Evolutionary conservation across 2,888 invertebrate species (phyloP).

Genomic region (Synanthedon myopaeformis): DNA sequence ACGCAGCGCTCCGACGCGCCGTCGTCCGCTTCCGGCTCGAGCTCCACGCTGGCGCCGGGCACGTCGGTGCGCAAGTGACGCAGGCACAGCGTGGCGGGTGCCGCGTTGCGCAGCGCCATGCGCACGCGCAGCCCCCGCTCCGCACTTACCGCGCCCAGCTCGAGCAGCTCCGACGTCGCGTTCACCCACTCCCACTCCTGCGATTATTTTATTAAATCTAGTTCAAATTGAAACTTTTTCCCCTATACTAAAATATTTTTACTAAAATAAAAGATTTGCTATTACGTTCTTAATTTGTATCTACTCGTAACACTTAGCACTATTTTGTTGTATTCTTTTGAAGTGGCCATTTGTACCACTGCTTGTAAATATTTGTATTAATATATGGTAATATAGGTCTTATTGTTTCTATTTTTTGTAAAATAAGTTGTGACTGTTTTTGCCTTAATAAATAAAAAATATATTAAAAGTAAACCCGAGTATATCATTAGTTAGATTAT

Average conservation of each 20-base stretch:
- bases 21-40: conserved; percentile 6
- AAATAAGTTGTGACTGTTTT: too few species aligned
- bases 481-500: too few species aligned
- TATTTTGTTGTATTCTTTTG: too few species aligned
- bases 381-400: too few species aligned
- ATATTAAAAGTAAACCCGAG: too few species aligned
- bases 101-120: conserved; percentile 44
- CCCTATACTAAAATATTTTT: not conserved
- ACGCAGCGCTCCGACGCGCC: conserved; percentile 18
- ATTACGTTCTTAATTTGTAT: too few species aligned
- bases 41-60: conserved; percentile 19
- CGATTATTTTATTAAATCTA: not conserved
- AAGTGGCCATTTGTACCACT: too few species aligned
- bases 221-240: not conserved
- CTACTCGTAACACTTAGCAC: too few species aligned
- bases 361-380: too few species aligned
- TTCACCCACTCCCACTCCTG: conserved; percentile 51
- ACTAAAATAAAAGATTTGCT: too few species aligned
- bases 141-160: conserved; percentile 75
- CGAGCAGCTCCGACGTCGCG: conserved; percentile 38
- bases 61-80: conserved; percentile 15
- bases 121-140: conserved; percentile 75
- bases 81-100: conserved; percentile 23
- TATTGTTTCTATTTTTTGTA: too few species aligned
- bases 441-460: too few species aligned